Base-by-base conservation (phyloP, 1,140 invertebrate species). In the Heliconius nattereri region DNA sequence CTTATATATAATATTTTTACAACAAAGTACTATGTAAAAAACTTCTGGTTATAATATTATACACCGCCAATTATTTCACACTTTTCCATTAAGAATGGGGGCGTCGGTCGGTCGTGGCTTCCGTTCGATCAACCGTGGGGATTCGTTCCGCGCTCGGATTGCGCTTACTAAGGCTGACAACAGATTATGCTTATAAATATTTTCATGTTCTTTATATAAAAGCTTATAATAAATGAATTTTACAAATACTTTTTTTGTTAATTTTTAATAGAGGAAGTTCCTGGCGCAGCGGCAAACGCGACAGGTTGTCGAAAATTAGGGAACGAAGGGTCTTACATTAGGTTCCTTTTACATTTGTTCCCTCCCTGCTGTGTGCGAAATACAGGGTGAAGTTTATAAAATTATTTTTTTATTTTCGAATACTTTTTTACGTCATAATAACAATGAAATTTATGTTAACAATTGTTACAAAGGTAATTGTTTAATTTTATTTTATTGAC, bases 81-180 rank as follows among this genome's bases (percentile, higher is more conserved):
- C 87, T 90, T 90, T 85, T 84, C 81, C 54, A 70, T 80, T 82
- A 85, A 84, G 84, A 90, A 87, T 84, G 79, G 76, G 84, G 86
- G 82, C 85, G 83, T 85, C 81, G 81, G 57, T 79, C 78, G 81
- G 84, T 85, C 81, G 84, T 85, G 79, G 81, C 79, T 87, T 87
- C 88, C 85, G 82, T 84, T 82, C 82, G 71, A 83, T 85, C 76
- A 70, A 72, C 79, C 74, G 77, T 81, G 26, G 83, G 83, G 83
- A 84, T 81, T 86, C 73, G 84, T 83, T 83, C 81, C 83, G 81
- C 80, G 76, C 60, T 83, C 81, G 66, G 76, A 76, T 83, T 75
- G 26, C 75, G 20, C 75, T 73, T 80, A 23, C 45, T 77, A 49
- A 80, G 57, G 73, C 49, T 49, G 16, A 19, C 2, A 32, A n/a